Percentiles rank a stretch among this genome's conserved stretches.
These are phyloP conservation scores for Crotalus tigris DNA, from an alignment of 2,113 vertebrate genomes.

Conservation along the genomic window DNA sequence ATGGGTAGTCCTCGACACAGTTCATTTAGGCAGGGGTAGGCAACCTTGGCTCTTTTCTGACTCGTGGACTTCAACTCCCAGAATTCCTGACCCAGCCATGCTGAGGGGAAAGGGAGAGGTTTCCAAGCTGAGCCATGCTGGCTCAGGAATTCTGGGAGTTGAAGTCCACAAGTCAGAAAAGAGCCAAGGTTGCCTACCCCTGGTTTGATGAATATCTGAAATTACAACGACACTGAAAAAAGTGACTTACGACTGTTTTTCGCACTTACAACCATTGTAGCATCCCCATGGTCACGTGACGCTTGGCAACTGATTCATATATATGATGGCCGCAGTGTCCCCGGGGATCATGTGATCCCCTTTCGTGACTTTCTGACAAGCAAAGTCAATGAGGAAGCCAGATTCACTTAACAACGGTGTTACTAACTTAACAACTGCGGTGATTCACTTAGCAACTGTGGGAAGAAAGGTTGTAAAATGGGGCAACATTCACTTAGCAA, in stretches of 20 bases:
- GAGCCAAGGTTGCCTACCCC: too few relatives aligned
- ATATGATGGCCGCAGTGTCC: neutral
- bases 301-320: neutral
- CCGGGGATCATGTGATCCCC: neutral
- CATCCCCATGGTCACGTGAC: rapidly evolving
- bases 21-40: neutral
- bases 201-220: neutral
- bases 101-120: too few relatives aligned
- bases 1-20: neutral
- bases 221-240: neutral
- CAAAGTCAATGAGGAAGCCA: neutral
- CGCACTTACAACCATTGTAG: neutral
- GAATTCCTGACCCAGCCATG: too few relatives aligned
- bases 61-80: too few relatives aligned
- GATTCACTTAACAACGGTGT: neutral
- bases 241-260: neutral
- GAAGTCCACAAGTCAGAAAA: too few relatives aligned
- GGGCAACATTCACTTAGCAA: neutral
- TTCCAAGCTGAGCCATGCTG: too few relatives aligned
- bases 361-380: neutral
- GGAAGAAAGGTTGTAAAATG: neutral
- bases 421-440: neutral
- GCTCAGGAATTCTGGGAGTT: too few relatives aligned
- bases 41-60: too few relatives aligned
- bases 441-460: neutral